A percentile compares a stretch with the other conserved stretches of the same genome.
Conservation (phyloP, 2,797 vertebrate species). For the Kryptopterus vitreolus region DNA sequence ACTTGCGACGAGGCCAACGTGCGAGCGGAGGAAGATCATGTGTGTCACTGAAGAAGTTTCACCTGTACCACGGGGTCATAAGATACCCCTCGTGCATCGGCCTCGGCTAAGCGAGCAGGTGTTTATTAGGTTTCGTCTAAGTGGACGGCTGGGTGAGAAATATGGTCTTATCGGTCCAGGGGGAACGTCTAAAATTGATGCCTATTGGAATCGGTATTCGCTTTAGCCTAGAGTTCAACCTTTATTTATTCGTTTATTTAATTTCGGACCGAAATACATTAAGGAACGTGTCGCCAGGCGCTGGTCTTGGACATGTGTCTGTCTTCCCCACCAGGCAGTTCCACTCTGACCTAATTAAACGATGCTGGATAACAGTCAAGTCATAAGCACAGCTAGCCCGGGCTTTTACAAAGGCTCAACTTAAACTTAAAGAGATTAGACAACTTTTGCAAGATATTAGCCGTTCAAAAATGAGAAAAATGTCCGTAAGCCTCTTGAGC, state of each 20-base stretch:
- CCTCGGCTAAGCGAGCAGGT: not conserved
- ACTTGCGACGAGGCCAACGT: constrained; percentile 44
- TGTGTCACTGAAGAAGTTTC: constrained; percentile 49
- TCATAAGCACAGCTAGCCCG: constrained; percentile 73
- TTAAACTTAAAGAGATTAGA: constrained; percentile 96
- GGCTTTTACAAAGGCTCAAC: constrained; percentile 80
- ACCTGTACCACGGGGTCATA: constrained; percentile 43
- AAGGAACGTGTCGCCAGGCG: not conserved
- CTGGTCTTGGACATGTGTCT: constrained; percentile 35
- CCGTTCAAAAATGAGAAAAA: constrained; percentile 99
- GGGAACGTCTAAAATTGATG: constrained; percentile 6
- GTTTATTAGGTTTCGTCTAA: constrained; percentile 32
- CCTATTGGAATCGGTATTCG: not conserved
- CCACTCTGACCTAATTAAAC: constrained; percentile 83
- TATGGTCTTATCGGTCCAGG: constrained; percentile 3
- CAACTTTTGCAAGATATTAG: constrained; percentile 94
- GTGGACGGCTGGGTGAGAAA: constrained; percentile 11
- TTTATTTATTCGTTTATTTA: not conserved
- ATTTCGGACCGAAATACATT: not conserved
- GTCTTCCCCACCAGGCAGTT: constrained; percentile 37
- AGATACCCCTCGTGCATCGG: constrained; percentile 38
- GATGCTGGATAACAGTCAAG: constrained; percentile 75
- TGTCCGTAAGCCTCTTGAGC: constrained; percentile 90
- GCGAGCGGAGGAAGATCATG: constrained; percentile 31
- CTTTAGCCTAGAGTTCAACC: too few species aligned